These are phyloP conservation scores for Dendrophyllia cribrosa DNA, from an alignment of 64 coral and sea anemone species.

Conservation along the genomic window DNA sequence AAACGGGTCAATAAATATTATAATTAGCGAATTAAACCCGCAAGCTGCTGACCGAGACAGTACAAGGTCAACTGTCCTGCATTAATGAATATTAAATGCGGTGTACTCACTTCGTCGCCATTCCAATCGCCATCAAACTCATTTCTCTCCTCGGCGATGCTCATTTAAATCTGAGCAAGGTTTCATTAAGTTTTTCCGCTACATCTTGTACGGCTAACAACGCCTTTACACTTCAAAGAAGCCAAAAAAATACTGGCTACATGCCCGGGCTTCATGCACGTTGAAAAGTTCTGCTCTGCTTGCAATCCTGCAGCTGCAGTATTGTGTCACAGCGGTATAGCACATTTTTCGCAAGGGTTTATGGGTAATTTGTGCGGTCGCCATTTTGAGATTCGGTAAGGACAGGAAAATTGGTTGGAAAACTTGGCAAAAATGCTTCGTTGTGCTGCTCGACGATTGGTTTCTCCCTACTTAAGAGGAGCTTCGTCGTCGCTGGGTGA, in stretches of 20 bases:
- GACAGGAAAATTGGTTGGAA: neutral
- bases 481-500: slow-evolving; percentile 60
- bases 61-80: neutral
- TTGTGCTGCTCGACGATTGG: slow-evolving; percentile 49
- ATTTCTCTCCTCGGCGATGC: slow-evolving; percentile 32
- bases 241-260: neutral
- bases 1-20: too few relatives aligned
- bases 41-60: too few relatives aligned
- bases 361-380: slow-evolving; percentile 37
- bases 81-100: neutral
- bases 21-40: too few relatives aligned
- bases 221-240: neutral
- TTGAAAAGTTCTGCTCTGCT: neutral
- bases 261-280: neutral
- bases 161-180: slow-evolving; percentile 66
- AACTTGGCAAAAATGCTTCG: slow-evolving; percentile 69
- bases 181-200: neutral
- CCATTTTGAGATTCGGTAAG: slow-evolving; percentile 43
- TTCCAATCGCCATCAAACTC: slow-evolving; percentile 14
- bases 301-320: slow-evolving; percentile 32
- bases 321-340: neutral
- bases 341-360: slow-evolving; percentile 3
- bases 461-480: slow-evolving; percentile 56
- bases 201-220: neutral
- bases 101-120: slow-evolving; percentile 51